phyloP scores from a whole-genome alignment of 2,888 invertebrate species.

The Stenodera caucasica region DNA sequence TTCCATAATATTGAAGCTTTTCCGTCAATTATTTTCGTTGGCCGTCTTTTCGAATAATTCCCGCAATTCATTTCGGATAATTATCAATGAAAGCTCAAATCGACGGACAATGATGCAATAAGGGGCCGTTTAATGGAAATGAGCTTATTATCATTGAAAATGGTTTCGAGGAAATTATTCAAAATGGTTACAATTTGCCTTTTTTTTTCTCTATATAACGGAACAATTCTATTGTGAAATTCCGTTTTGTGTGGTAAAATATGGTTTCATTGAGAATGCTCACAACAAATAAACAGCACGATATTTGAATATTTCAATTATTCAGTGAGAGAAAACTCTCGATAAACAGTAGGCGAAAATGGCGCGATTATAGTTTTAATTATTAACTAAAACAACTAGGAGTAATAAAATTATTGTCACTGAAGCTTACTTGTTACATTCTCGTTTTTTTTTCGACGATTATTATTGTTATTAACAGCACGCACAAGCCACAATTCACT shows the following conservation, averaged over 20 bases:
- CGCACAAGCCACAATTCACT: not conserved
- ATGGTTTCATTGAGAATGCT: not conserved
- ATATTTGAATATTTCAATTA: not conserved
- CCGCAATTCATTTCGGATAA: no score
- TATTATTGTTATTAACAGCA: not conserved
- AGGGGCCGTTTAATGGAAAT: no score
- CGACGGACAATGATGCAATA: no score
- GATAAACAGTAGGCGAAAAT: not conserved
- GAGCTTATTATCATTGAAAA: no score
- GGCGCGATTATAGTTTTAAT: not conserved
- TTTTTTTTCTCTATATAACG: not conserved
- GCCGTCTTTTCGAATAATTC: no score
- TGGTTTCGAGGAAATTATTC: not conserved
- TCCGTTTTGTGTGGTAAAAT: constrained; percentile 3
- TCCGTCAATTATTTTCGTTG: no score
- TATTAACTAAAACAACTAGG: not conserved
- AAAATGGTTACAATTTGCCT: not conserved
- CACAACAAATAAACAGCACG: not conserved
- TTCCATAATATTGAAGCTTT: no score
- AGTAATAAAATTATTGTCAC: not conserved
- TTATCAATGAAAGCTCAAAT: no score
- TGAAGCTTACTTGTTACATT: not conserved
- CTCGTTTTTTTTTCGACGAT: not conserved
- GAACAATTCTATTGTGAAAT: constrained; percentile 4
- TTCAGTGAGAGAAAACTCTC: not conserved